Evolutionary conservation across 2,797 vertebrate genomes (phyloP), one percentile per base, ranked within the genome.

Genomic region (Nothura maculosa): DNA sequence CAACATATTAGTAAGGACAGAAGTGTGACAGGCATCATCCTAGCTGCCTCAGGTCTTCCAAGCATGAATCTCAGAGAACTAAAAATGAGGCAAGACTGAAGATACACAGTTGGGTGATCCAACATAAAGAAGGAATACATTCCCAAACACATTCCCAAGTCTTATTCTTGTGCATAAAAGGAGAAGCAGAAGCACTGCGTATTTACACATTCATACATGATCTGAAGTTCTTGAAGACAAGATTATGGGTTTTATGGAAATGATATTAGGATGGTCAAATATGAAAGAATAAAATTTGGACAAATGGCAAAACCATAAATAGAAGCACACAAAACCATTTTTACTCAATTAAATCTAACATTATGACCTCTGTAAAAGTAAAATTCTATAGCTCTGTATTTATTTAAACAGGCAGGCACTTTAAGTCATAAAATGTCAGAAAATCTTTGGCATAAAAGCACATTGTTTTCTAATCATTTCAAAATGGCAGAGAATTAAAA

Each of bases 401-500:
- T 75, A 72, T 77, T 88, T 94, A 86, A 82, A 42, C 32, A 25
- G 48, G 45, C 14, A 62, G 40, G 66, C 22, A 36, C 52, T 75
- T 75, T 77, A 93, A 81, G 43, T 52, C 12, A 12, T n/a, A 62
- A 40, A 47, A 78, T 64, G 43, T 94, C 90, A 94, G 77, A 94
- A 93, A 48, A 52, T 87, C 75, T 93, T 60, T 28, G 64, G 72
- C 61, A 96, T 85, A 95, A 93, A 95, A 96, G 48, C 62, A 91
- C 8, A 60, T 4, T 78, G 62, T 87, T 90, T 92, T 96, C 86
- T 92, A 95, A 95, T 90, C 90, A 94, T 80, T 94, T 91, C 89
- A 88, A 70, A 74, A 1, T 87, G 90, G 92, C 73, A 63, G 21
- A 47, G 32, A 96, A 96, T 97, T 96, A 92, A 97, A 97, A 82